Evolutionary conservation across 2,113 vertebrate species (phyloP).

Genomic region (Oceanites oceanicus): DNA sequence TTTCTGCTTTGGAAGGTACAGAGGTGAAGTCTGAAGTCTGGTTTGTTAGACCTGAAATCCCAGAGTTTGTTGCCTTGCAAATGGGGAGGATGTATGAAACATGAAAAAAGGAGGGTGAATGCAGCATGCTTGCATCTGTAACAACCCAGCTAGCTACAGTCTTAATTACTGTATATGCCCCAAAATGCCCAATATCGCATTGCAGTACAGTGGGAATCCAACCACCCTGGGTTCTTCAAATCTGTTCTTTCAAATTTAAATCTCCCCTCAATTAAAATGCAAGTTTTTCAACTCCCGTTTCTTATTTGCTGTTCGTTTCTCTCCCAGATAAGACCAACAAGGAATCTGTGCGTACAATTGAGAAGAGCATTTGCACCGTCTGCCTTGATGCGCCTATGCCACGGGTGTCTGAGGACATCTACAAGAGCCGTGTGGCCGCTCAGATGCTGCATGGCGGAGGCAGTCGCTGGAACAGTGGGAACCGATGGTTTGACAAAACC

Average conservation of each 20-base stretch:
- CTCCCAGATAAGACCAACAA: constrained; percentile 92
- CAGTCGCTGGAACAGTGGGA: constrained; percentile 90
- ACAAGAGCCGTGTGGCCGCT: constrained; percentile 84
- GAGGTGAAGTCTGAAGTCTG: not conserved
- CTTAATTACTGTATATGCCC: not conserved
- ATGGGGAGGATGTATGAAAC: not conserved
- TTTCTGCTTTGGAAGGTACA: not conserved
- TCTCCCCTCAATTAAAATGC: not conserved
- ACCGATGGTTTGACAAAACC: constrained; percentile 98
- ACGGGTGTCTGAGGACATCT: constrained; percentile 83
- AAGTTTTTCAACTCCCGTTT: not conserved
- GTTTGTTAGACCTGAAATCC: not conserved
- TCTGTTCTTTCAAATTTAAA: not conserved
- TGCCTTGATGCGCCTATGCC: constrained; percentile 91
- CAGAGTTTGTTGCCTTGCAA: not conserved
- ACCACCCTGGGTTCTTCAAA: not conserved
- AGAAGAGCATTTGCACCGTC: constrained; percentile 93
- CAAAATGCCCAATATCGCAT: not conserved
- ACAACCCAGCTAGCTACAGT: too few relatives aligned
- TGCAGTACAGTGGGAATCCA: not conserved
- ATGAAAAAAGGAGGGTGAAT: not conserved
- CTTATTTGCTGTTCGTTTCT: not conserved
- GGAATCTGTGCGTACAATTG: constrained; percentile 89
- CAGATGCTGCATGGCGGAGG: constrained; percentile 96
- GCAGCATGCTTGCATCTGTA: not conserved